Base-by-base conservation (phyloP, 2,888 invertebrate species). In the Hyposoter didymator region DNA sequence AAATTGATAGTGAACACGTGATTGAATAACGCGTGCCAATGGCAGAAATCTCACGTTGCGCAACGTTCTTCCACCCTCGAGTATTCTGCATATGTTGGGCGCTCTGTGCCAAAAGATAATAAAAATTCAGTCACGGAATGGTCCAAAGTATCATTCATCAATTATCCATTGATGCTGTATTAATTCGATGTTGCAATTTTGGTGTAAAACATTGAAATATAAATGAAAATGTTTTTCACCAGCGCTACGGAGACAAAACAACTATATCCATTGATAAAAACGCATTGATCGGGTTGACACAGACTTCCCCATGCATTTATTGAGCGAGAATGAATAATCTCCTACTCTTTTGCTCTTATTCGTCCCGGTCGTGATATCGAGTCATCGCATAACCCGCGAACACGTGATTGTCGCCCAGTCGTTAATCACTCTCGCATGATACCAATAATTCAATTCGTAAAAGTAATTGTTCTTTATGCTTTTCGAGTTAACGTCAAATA, bases 21-120 rank as follows among this genome's bases (percentile, higher is more conserved):
- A 82, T 82, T 75, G 78, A 78, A 78, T 78, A 82, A 85, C 78
- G 70, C 78, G 75, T 85, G 85, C 82, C 75, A 75, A 75, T 85
- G 69, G 66, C 70, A 75, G 55, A 82, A 70, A 52, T 82, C 70
- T 75, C 52, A 79, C 80, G 82, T 85, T 85, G 47, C 82, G 75
- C 75, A 82, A 82, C 64, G 49, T 82, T 79, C 47, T 35, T 55
- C 45, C 55, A 49, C 69, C 66, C 19, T 64, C 74, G 64, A 66
- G 8, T 45, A 32, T 17, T 45, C 45, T 28, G 17, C 55, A 52
- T 67, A 49, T 19, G 32, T 47, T 28, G 14, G 70, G 19, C 70
- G n/a, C n/a, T 47, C 19, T n/a, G n/a, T 52, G 70, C 49, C 49
- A 52, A 32, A 28, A 32, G n/a, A 6, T 28, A 49, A 70, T 14